Conservation (phyloP, 2,113 vertebrate species). For the Andinoacara biseriatus region DNA sequence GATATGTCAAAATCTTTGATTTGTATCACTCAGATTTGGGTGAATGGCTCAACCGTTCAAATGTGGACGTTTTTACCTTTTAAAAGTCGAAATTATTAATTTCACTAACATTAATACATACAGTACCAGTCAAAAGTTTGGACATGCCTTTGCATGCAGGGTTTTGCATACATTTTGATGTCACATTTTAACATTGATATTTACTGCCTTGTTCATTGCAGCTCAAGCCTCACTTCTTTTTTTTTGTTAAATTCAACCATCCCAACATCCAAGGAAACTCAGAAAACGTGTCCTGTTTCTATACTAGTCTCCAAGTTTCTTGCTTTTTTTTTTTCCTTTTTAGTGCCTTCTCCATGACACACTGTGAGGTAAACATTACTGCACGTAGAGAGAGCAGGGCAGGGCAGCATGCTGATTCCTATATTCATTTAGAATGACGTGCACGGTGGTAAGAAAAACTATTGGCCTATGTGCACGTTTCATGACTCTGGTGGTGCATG, state of each 20-base stretch:
- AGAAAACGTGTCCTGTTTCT: too few relatives aligned
- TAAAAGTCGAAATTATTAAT: background rate
- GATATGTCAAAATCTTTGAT: background rate
- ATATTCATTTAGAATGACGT: background rate
- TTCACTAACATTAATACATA: background rate
- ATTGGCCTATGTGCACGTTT: background rate
- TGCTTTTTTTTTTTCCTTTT: background rate
- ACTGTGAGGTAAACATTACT: background rate
- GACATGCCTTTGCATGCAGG: background rate
- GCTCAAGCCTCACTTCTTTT: too few relatives aligned
- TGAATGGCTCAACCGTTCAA: background rate
- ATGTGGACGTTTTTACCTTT: background rate
- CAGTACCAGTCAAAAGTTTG: too few relatives aligned
- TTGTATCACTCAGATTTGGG: background rate
- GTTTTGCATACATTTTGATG: background rate
- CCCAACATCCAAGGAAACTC: too few relatives aligned
- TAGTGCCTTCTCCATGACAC: background rate
- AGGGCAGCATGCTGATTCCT: background rate
- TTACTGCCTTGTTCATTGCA: too few relatives aligned
- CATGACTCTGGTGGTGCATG: background rate
- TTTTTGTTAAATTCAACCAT: too few relatives aligned
- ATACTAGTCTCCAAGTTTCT: background rate
- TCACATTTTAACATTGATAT: too few relatives aligned
- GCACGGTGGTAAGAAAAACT: background rate
- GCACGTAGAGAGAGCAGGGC: background rate